These are phyloP conservation scores for Hemicordylus capensis DNA, from an alignment of 2,113 vertebrate genomes.

Conservation along the genomic window DNA sequence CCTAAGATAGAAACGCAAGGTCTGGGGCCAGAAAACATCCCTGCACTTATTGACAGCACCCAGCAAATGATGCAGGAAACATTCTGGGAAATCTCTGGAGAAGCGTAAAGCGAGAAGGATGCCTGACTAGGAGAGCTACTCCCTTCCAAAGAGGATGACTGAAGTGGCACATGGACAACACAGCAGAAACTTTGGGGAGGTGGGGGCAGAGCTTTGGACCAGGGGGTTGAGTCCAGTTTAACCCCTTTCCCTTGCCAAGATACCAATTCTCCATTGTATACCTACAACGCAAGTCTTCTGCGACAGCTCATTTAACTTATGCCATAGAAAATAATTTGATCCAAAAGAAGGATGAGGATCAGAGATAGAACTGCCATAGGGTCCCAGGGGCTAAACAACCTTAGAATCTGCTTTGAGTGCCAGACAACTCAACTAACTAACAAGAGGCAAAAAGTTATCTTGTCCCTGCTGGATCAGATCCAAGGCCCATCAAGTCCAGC, in stretches of 20 bases:
- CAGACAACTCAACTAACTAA: background rate
- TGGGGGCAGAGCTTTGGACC: background rate
- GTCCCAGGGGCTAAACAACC: no score
- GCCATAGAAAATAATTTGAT: background rate
- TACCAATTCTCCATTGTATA: background rate
- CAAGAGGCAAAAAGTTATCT: background rate
- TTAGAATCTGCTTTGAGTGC: background rate
- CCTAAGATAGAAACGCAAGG: slow-evolving; percentile 21
- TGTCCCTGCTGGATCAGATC: no score
- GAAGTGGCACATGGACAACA: background rate
- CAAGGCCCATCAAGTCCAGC: no score
- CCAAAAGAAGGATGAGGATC: background rate
- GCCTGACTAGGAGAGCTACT: background rate
- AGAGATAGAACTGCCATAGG: background rate
- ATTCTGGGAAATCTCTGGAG: slow-evolving; percentile 7
- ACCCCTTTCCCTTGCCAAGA: no score
- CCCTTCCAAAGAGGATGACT: background rate
- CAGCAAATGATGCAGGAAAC: background rate
- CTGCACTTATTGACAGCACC: background rate
- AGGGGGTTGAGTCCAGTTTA: background rate
- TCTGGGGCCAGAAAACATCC: background rate
- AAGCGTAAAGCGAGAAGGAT: background rate
- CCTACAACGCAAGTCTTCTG: background rate
- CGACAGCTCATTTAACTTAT: background rate
- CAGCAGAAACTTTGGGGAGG: background rate